A percentile compares a stretch with the other conserved stretches of the same genome.
Conservation (phyloP, 1,140 invertebrate genomes). For the Sycophaga agraensis region DNA sequence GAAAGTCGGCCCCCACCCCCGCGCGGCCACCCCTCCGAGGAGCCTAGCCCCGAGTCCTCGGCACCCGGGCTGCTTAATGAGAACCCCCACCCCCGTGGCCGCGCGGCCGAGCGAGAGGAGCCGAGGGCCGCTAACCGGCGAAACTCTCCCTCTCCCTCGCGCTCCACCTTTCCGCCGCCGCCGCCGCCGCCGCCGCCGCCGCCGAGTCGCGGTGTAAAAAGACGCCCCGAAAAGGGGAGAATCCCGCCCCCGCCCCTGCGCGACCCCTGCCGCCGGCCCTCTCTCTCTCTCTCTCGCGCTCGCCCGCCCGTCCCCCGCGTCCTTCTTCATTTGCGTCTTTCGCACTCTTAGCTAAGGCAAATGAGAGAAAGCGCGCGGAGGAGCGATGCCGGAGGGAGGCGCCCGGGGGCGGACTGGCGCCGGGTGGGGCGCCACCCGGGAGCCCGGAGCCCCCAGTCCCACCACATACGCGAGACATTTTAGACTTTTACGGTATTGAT, state of each 20-base stretch:
- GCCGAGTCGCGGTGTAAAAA: constrained; percentile 17
- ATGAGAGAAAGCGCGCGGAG: constrained; percentile 20
- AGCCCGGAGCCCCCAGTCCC: not conserved
- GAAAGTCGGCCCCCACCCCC: constrained; percentile 44
- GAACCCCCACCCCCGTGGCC: constrained; percentile 42
- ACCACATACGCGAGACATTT: constrained; percentile 52
- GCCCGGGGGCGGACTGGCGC: no score
- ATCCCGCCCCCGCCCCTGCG: constrained; percentile 7
- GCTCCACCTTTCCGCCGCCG: constrained; percentile 18
- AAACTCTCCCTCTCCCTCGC: constrained; percentile 19
- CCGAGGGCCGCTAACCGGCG: constrained; percentile 11
- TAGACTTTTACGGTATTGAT: constrained; percentile 57
- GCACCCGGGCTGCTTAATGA: constrained; percentile 58
- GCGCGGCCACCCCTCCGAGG: not conserved
- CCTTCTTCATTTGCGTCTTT: constrained; percentile 31
- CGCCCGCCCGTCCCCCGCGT: constrained; percentile 21
- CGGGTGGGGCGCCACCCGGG: not conserved
- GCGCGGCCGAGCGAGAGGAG: not conserved
- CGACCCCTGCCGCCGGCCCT: constrained; percentile 23
- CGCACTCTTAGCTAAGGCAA: constrained; percentile 28
- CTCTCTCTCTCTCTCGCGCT: not conserved
- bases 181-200: not conserved
- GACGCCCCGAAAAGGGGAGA: constrained; percentile 18
- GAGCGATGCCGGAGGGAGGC: not conserved
- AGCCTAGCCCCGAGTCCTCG: constrained; percentile 26